These are phyloP conservation scores for Pogonomyrmex barbatus DNA, from an alignment of 1,140 invertebrate genomes.

Conservation along the genomic window DNA sequence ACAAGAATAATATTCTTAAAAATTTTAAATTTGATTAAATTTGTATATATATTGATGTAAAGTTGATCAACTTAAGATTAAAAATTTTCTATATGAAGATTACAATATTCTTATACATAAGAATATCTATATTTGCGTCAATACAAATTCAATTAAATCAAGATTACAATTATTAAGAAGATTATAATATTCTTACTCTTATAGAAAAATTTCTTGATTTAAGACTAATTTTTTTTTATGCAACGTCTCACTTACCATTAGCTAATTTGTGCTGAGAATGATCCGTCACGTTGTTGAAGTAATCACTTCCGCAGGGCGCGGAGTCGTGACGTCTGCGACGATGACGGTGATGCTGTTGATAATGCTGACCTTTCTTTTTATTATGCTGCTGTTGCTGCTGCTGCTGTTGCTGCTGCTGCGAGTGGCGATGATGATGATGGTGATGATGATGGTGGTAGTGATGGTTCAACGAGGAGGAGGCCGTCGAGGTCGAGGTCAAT, in stretches of 20 bases:
- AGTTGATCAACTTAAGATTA: too few relatives aligned
- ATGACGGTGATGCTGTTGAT: constrained; percentile 74
- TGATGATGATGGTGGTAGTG: constrained; percentile 73
- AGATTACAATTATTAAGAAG: too few relatives aligned
- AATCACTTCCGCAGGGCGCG: constrained; percentile 79
- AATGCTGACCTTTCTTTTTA: constrained; percentile 65
- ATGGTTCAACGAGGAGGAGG: constrained; percentile 82
- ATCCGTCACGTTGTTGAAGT: constrained; percentile 71
- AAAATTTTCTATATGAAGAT: too few relatives aligned
- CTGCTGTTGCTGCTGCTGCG: constrained; percentile 68
- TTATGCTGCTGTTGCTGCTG: constrained; percentile 68
- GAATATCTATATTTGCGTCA: too few relatives aligned
- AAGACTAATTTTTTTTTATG: too few relatives aligned
- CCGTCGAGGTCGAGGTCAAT: constrained; percentile 83
- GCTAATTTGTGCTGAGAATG: constrained; percentile 75
- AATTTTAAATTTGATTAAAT: too few relatives aligned
- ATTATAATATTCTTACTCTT: too few relatives aligned
- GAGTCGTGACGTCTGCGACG: constrained; percentile 81
- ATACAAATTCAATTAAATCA: too few relatives aligned
- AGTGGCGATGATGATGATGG: constrained; percentile 72
- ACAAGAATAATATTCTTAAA: too few relatives aligned
- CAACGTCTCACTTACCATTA: constrained; percentile 69
- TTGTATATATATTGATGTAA: too few relatives aligned
- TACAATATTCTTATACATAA: too few relatives aligned
- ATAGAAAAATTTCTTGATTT: too few relatives aligned